Evolutionary conservation across 2,113 vertebrate genomes (phyloP).

Genomic region (Saguinus imperator): DNA sequence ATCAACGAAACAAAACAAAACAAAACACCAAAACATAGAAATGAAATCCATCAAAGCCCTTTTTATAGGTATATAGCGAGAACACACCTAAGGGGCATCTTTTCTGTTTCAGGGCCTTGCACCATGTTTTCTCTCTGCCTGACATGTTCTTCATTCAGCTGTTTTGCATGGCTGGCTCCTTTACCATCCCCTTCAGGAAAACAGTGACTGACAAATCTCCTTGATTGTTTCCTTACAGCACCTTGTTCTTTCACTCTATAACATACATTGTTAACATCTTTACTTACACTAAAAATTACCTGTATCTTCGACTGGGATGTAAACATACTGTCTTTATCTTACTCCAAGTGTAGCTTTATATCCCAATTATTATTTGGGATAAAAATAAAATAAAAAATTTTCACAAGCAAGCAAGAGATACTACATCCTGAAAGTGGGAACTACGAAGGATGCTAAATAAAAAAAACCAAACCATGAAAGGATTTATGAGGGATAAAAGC

Average conservation of each 20-base stretch:
- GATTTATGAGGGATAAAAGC: background rate
- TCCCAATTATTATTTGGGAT: background rate
- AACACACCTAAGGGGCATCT: background rate
- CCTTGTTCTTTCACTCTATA: background rate
- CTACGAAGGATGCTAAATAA: background rate
- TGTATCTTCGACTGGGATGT: background rate
- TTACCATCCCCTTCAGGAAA: background rate
- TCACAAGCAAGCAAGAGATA: background rate
- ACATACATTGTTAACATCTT: background rate
- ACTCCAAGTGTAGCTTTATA: background rate
- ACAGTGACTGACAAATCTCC: background rate
- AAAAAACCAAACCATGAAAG: background rate
- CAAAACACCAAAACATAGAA: background rate
- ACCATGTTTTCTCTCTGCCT: background rate
- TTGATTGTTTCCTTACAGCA: background rate
- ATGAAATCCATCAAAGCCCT: background rate
- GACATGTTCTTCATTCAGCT: background rate
- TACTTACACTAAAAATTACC: conserved; percentile 7
- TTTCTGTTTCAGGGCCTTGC: background rate
- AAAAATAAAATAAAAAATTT: too few relatives aligned
- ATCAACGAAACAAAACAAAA: background rate
- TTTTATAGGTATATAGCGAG: background rate
- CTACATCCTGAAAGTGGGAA: background rate
- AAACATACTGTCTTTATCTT: background rate
- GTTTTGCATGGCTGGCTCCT: background rate